Percentiles rank a stretch among this genome's conserved stretches.
Evolutionary conservation across 1,140 invertebrate genomes (phyloP).

Genomic region (Luehdorfia chinensis): DNA sequence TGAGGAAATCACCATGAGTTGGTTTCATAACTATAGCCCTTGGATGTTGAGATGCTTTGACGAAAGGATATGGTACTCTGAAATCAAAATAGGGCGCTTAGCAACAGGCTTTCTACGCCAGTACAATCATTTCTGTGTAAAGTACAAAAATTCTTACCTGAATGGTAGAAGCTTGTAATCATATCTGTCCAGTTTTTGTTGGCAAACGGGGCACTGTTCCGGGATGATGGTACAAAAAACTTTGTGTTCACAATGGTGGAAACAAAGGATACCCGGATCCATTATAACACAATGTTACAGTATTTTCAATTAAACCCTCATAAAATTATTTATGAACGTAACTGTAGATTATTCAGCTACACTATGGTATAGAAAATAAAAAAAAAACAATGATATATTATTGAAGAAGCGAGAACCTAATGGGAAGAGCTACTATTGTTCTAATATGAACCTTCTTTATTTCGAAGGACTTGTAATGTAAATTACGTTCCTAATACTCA

Average conservation of each 20-base stretch:
- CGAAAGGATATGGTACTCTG: constrained; percentile 88
- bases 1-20: constrained; percentile 88
- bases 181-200: constrained; percentile 77
- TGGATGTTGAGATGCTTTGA: constrained; percentile 83
- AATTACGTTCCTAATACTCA: neutral
- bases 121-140: constrained; percentile 12
- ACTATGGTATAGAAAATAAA: constrained; percentile 4
- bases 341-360: neutral
- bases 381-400: constrained; percentile 20
- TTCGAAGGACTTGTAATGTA: constrained; percentile 1
- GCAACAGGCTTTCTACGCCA: constrained; percentile 32
- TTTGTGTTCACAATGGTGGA: constrained; percentile 88
- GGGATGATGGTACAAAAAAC: constrained; percentile 87
- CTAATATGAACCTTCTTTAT: constrained; percentile 5
- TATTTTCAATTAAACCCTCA: constrained; percentile 44
- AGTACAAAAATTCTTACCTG: constrained; percentile 71
- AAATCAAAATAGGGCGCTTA: constrained; percentile 56
- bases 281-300: constrained; percentile 44
- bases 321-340: constrained; percentile 1
- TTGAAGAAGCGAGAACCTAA: constrained; percentile 38
- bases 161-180: constrained; percentile 84
- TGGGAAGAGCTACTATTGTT: constrained; percentile 37
- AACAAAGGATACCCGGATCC: constrained; percentile 89
- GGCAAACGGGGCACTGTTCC: constrained; percentile 83
- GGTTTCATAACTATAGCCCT: constrained; percentile 88